Conservation (phyloP, 23 tunicate species). For the Pegea sp. region DNA sequence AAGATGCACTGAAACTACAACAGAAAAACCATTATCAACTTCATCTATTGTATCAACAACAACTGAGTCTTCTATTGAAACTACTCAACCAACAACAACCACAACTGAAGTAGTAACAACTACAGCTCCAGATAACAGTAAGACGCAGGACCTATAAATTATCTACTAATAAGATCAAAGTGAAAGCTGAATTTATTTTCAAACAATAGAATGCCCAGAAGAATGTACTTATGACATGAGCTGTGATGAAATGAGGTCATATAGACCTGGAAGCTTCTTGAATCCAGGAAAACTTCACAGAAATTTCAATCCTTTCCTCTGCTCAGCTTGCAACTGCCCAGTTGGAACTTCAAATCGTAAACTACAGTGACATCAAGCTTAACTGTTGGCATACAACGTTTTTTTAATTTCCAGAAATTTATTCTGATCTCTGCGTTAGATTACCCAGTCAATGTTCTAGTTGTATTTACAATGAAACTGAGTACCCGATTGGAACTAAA, state of each 20-base stretch:
- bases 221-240: slow-evolving; percentile 28
- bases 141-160: background rate
- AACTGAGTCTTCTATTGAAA: slow-evolving; percentile 8
- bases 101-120: slow-evolving; percentile 9
- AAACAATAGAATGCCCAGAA: slow-evolving; percentile 32
- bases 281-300: slow-evolving; percentile 17
- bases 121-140: background rate
- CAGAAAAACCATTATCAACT: too few relatives aligned
- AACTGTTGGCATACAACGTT: too few relatives aligned
- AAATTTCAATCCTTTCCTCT: slow-evolving; percentile 20
- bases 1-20: background rate
- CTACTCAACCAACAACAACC: slow-evolving; percentile 12
- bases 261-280: slow-evolving; percentile 9
- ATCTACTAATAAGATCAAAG: too few relatives aligned
- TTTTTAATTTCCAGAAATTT: background rate
- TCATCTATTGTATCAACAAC: background rate
- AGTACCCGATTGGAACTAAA: slow-evolving; percentile 54
- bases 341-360: slow-evolving; percentile 33
- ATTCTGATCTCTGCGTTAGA: slow-evolving; percentile 34
- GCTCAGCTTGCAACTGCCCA: slow-evolving; percentile 50
- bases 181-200: too few relatives aligned
- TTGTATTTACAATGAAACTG: slow-evolving; percentile 23
- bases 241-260: slow-evolving; percentile 52
- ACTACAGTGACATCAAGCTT: background rate
- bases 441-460: slow-evolving; percentile 44